A percentile compares a stretch with the other conserved stretches of the same genome.
Conservation (phyloP, 2,113 vertebrate genomes). For the Dryoscopus gambensis region DNA sequence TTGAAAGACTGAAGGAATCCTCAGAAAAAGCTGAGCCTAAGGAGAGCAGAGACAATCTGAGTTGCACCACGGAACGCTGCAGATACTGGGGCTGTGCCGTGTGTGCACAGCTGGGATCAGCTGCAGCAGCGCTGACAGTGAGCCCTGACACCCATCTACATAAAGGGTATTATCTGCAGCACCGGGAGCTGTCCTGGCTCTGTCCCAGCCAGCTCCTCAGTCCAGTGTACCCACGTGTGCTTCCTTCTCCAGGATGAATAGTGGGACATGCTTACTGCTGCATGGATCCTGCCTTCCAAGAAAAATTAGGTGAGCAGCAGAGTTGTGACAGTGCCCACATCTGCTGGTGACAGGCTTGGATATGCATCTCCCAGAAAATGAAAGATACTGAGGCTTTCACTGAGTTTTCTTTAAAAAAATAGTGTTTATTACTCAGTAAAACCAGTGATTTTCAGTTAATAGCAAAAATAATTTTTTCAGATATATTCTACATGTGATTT, state of each 20-base stretch:
- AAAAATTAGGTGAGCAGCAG: background rate
- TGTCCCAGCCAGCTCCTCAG: background rate
- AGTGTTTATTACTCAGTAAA: background rate
- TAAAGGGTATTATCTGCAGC: background rate
- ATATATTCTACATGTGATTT: background rate
- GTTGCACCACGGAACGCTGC: background rate
- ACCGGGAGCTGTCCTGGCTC: background rate
- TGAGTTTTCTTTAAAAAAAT: background rate
- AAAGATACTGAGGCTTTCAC: fast-evolving
- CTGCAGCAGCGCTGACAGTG: background rate
- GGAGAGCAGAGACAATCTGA: background rate
- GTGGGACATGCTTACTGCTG: background rate
- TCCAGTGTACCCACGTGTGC: background rate
- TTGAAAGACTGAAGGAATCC: background rate
- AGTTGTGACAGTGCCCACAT: background rate
- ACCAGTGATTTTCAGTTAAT: background rate
- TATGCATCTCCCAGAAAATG: background rate
- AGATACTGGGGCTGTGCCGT: fast-evolving
- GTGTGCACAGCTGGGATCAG: background rate
- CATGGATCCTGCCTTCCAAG: background rate
- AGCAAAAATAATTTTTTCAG: background rate
- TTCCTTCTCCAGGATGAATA: background rate
- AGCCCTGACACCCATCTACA: background rate
- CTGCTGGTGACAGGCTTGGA: background rate
- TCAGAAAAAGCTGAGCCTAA: background rate